A percentile compares a stretch with the other conserved stretches of the same genome.
Conservation (phyloP, 2,113 vertebrate species). For the Caranx melampygus region DNA sequence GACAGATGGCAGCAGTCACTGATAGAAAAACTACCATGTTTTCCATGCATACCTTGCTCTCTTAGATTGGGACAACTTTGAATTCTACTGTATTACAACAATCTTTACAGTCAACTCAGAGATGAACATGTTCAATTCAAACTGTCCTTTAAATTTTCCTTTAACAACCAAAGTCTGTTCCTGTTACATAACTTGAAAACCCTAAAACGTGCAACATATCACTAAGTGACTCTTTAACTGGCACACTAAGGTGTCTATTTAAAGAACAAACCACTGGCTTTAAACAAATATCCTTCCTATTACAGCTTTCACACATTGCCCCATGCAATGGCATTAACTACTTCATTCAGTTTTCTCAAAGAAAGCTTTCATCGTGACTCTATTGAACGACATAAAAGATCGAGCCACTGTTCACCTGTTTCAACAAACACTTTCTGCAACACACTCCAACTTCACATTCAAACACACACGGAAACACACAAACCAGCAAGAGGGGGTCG, state of each 20-base stretch:
- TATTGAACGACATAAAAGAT: conserved; percentile 51
- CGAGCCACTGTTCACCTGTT: conserved; percentile 38
- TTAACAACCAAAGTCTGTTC: not conserved
- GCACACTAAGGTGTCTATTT: not conserved
- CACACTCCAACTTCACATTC: conserved; percentile 28
- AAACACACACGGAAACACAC: conserved; percentile 20
- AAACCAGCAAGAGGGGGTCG: conserved; percentile 39
- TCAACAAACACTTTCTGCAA: conserved; percentile 17
- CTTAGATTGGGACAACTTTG: conserved; percentile 10
- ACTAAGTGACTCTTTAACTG: not conserved
- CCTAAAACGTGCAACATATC: not conserved
- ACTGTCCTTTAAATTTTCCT: not conserved
- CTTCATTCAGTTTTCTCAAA: conserved; percentile 47
- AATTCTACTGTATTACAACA: not conserved
- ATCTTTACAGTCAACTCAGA: not conserved
- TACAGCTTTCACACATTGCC: conserved; percentile 18
- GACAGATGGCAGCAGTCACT: not conserved
- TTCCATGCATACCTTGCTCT: not conserved
- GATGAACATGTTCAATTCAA: not conserved
- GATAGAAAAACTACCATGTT: not conserved
- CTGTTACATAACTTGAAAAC: not conserved
- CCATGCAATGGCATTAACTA: not conserved
- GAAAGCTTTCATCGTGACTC: conserved; percentile 43
- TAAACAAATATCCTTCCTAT: not conserved
- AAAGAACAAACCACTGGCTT: conserved; percentile 7